Percentiles rank a stretch among this genome's conserved stretches.
phyloP scores from a whole-genome alignment of 2,113 vertebrate species.

The Caranx ignobilis region DNA sequence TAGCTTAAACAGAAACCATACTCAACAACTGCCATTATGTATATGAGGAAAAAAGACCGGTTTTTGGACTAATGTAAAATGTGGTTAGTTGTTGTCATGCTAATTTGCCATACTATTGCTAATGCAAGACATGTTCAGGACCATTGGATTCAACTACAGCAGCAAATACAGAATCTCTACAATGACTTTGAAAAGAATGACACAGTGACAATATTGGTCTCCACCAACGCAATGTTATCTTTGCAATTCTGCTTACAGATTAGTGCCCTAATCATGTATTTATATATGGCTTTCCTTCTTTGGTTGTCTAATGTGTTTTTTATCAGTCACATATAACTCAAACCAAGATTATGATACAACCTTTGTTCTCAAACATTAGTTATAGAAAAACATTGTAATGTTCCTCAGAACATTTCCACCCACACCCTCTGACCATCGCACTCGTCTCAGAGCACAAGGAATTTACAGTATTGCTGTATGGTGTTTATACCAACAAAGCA shows the following conservation, averaged over 20 bases:
- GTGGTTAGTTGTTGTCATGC: background rate
- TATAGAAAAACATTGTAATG: slow-evolving; percentile 35
- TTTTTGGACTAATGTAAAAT: slow-evolving; percentile 9
- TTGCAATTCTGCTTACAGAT: slow-evolving; percentile 39
- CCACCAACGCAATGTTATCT: slow-evolving; percentile 16
- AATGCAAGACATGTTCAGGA: slow-evolving; percentile 1
- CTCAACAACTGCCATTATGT: slow-evolving; percentile 16
- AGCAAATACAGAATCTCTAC: slow-evolving; percentile 1
- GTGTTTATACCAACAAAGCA: slow-evolving; percentile 36
- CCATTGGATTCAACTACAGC: slow-evolving; percentile 9
- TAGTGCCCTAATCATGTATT: slow-evolving; percentile 31
- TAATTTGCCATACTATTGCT: background rate
- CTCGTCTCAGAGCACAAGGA: slow-evolving; percentile 25
- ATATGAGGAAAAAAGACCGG: slow-evolving; percentile 3
- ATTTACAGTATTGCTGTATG: slow-evolving; percentile 68
- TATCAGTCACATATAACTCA: slow-evolving; percentile 26
- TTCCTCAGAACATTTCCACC: slow-evolving; percentile 31
- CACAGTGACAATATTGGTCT: slow-evolving; percentile 40
- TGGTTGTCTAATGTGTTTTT: slow-evolving; percentile 61
- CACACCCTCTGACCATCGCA: slow-evolving; percentile 2
- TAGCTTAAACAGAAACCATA: slow-evolving; percentile 39
- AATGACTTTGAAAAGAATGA: slow-evolving; percentile 10
- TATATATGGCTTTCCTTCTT: slow-evolving; percentile 82
- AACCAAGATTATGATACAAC: slow-evolving; percentile 37
- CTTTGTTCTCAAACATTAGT: slow-evolving; percentile 26